These are phyloP conservation scores for Andrena dorsata DNA, from an alignment of 2,888 invertebrate genomes.

Conservation along the genomic window DNA sequence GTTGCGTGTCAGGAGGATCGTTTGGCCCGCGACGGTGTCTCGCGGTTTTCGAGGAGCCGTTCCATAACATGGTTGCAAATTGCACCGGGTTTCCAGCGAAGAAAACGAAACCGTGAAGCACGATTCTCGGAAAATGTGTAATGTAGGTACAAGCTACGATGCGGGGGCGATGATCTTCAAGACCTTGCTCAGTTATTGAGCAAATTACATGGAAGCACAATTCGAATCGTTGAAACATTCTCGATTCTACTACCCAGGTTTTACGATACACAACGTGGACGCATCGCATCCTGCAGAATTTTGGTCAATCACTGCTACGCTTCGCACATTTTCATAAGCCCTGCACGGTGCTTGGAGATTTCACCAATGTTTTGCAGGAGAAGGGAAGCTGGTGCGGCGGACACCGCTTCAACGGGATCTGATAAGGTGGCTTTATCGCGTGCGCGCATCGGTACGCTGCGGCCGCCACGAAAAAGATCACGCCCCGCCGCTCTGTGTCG, in stretches of 20 bases:
- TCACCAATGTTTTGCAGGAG: conserved; percentile 1
- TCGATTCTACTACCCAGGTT: not conserved
- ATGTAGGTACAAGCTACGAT: not conserved
- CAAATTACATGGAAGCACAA: not conserved
- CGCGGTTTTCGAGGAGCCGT: conserved; percentile 15
- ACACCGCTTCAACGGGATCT: conserved; percentile 22
- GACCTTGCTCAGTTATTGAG: not conserved
- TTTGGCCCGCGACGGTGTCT: not conserved
- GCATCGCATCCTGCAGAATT: not conserved
- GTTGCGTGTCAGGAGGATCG: too few relatives aligned
- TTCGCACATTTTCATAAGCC: not conserved
- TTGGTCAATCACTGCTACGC: not conserved
- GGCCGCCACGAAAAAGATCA: not conserved
- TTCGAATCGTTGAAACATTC: not conserved
- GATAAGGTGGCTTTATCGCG: conserved; percentile 42
- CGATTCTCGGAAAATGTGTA: conserved; percentile 13
- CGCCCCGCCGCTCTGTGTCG: not conserved
- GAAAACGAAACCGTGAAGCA: conserved; percentile 2
- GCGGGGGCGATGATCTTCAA: not conserved
- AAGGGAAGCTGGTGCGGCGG: not conserved
- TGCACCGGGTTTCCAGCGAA: conserved; percentile 15
- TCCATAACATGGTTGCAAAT: conserved; percentile 34
- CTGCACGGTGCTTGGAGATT: not conserved
- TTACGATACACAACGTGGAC: not conserved
- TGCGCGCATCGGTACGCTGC: conserved; percentile 15